Conservation (phyloP, 2,797 vertebrate species). For the Loris lydekkerianus region DNA sequence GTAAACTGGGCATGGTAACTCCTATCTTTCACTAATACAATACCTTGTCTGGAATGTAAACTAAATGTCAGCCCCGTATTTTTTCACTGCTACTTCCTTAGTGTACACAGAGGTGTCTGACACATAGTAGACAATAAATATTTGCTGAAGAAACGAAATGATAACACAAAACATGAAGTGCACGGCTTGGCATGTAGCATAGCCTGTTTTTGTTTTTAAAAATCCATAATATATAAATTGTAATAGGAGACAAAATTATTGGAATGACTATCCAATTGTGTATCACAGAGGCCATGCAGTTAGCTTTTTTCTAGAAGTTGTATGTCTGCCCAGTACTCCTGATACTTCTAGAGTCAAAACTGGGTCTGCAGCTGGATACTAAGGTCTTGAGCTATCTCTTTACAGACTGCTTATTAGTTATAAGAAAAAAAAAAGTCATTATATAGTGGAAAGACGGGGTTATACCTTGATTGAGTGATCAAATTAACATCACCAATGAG, state of each 20-base stretch:
- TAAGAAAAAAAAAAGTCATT: not conserved
- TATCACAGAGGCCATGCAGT: not conserved
- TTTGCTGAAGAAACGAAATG: not conserved
- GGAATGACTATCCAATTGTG: not conserved
- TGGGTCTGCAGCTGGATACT: not conserved
- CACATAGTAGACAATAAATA: not conserved
- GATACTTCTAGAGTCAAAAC: conserved; percentile 4
- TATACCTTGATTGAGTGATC: not conserved
- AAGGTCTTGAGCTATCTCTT: not conserved
- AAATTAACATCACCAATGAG: not conserved
- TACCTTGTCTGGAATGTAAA: not conserved
- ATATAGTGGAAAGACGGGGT: not conserved
- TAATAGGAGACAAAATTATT: not conserved
- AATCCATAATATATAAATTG: not conserved
- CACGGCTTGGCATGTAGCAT: not conserved
- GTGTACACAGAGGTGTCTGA: not conserved
- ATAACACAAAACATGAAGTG: not conserved
- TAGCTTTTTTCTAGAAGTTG: not conserved
- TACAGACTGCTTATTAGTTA: not conserved
- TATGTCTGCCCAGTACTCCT: not conserved
- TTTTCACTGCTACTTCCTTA: not conserved
- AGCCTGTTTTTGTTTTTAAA: too few species aligned
- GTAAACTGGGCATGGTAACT: not conserved
- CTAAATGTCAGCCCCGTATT: not conserved
- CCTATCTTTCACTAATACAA: not conserved